Conservation (phyloP, 2,888 invertebrate species). For the Tyria jacobaeae region DNA sequence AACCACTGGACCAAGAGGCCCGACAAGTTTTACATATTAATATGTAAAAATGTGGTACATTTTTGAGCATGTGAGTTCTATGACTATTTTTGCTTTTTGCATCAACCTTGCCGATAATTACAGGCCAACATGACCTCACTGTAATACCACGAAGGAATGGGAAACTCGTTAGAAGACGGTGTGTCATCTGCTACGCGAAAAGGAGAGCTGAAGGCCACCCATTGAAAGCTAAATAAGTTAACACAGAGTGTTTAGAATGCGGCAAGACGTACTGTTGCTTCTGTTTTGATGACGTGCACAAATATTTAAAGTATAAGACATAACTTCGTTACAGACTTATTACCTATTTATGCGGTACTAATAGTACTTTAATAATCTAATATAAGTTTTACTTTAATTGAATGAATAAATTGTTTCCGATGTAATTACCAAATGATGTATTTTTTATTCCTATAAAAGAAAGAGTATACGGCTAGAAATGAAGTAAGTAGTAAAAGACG, state of each 20-base stretch:
- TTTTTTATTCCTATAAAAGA: too few relatives aligned
- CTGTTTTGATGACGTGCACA: constrained; percentile 25
- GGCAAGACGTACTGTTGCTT: constrained; percentile 25
- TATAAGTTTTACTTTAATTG: too few relatives aligned
- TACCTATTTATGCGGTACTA: neutral
- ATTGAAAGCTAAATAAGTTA: constrained; percentile 26
- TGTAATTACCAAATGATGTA: too few relatives aligned
- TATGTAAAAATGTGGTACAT: too few relatives aligned
- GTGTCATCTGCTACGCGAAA: constrained; percentile 29
- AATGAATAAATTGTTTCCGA: too few relatives aligned
- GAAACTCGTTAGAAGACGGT: constrained; percentile 27
- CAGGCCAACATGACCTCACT: constrained; percentile 16
- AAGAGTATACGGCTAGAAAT: too few relatives aligned
- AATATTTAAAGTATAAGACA: neutral
- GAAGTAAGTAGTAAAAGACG: too few relatives aligned
- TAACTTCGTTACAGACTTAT: neutral
- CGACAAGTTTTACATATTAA: too few relatives aligned
- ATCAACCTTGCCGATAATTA: neutral
- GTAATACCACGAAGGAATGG: constrained; percentile 23
- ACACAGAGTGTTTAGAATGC: constrained; percentile 26
- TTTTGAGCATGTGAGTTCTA: neutral
- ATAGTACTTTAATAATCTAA: neutral
- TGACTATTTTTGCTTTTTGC: neutral
- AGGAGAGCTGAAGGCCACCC: constrained; percentile 24
- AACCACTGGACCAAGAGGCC: too few relatives aligned